Evolutionary conservation across 1,140 invertebrate species (phyloP).

Genomic region (Agrypnia vestita): DNA sequence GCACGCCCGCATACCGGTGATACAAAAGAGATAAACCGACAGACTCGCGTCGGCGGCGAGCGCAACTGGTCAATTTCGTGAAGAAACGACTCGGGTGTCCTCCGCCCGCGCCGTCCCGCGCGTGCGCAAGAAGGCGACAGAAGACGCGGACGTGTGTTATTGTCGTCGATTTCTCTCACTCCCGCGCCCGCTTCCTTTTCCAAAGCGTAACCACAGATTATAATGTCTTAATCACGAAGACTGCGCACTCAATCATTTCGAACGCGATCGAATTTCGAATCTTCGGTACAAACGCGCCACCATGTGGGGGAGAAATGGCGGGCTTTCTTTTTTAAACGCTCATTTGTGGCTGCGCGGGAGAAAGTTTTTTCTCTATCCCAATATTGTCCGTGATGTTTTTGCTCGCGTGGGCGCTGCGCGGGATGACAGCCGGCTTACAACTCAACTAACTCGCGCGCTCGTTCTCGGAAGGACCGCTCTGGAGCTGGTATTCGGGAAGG

Average conservation of each 20-base stretch:
- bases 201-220: slow-evolving; percentile 45
- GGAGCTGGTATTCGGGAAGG: neutral
- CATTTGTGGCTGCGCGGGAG: neutral
- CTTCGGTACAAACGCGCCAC: slow-evolving; percentile 1
- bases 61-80: neutral
- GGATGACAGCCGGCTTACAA: slow-evolving; percentile 49
- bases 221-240: slow-evolving; percentile 56
- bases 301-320: slow-evolving; percentile 8
- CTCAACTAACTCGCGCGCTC: slow-evolving; percentile 29
- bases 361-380: neutral
- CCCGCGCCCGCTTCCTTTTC: slow-evolving; percentile 1
- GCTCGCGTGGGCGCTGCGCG: neutral
- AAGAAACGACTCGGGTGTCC: neutral
- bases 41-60: neutral
- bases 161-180: neutral
- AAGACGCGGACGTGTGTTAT: neutral
- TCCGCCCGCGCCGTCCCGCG: neutral
- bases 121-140: slow-evolving; percentile 2
- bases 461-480: slow-evolving; percentile 39
- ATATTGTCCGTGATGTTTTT: neutral
- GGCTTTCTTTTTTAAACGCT: slow-evolving; percentile 24
- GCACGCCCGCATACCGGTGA: neutral
- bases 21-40: neutral
- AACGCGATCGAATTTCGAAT: slow-evolving; percentile 38
- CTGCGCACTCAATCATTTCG: slow-evolving; percentile 46